phyloP scores from a whole-genome alignment of 2,888 invertebrate genomes.

The Mimachlamys varia region DNA sequence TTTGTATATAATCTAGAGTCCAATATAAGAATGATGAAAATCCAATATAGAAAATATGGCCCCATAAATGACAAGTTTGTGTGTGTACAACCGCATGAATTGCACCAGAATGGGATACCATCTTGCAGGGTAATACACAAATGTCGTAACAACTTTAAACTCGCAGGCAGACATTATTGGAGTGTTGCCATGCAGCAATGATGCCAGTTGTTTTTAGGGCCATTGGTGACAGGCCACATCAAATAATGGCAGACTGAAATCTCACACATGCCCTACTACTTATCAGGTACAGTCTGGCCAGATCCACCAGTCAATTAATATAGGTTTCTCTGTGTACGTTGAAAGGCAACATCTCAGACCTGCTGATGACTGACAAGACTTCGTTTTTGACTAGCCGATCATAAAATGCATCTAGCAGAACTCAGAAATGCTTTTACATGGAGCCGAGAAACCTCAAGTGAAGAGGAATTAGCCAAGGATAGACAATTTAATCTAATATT shows the following conservation, averaged over 20 bases:
- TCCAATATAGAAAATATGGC: constrained; percentile 16
- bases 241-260: constrained; percentile 11
- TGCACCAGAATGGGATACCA: background rate
- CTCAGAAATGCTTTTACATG: background rate
- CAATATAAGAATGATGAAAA: background rate
- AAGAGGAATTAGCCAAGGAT: constrained; percentile 8
- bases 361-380: constrained; percentile 7
- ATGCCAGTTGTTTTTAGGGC: constrained; percentile 15
- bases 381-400: constrained; percentile 6
- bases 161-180: background rate
- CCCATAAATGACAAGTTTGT: background rate
- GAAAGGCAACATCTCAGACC: background rate
- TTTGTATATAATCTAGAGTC: background rate
- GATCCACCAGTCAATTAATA: constrained; percentile 7
- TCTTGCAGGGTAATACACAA: background rate
- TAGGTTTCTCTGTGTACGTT: background rate
- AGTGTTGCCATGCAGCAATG: constrained; percentile 13
- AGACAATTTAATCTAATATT: constrained; percentile 6
- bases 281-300: constrained; percentile 17
- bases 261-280: constrained; percentile 11
- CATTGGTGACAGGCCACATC: background rate
- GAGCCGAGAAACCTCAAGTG: background rate
- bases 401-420: constrained; percentile 12
- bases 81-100: background rate
- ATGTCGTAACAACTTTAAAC: constrained; percentile 14